phyloP scores from a whole-genome alignment of 2,113 vertebrate genomes.

The Sylvietta virens region DNA sequence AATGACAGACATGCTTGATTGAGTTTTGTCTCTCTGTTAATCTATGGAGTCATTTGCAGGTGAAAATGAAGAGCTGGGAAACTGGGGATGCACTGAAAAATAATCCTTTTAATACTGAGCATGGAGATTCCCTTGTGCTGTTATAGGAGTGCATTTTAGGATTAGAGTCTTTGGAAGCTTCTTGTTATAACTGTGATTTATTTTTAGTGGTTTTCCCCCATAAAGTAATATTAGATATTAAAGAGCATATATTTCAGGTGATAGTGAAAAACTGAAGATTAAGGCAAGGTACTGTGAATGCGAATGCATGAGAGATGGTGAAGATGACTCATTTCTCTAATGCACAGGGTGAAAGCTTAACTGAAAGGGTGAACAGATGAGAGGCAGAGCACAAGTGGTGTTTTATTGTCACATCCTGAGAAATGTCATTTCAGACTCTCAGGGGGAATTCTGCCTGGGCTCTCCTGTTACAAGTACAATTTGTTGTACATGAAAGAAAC shows the following conservation, averaged over 20 bases:
- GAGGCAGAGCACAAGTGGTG: not conserved
- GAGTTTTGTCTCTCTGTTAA: constrained; percentile 54
- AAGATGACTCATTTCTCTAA: constrained; percentile 49
- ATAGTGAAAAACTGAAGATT: constrained; percentile 31
- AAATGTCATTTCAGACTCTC: constrained; percentile 16
- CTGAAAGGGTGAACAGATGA: constrained; percentile 8
- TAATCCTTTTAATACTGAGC: not conserved
- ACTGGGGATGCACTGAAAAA: constrained; percentile 21
- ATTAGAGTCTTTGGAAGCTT: constrained; percentile 30
- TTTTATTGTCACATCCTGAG: constrained; percentile 23
- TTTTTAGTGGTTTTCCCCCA: not conserved
- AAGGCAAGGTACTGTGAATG: not conserved
- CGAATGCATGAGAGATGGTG: not conserved
- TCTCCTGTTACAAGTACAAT: not conserved
- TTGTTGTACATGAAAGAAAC: not conserved
- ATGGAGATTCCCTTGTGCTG: not conserved
- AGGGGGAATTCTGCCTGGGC: not conserved
- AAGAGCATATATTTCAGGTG: constrained; percentile 34
- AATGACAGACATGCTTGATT: constrained; percentile 47
- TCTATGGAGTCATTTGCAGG: constrained; percentile 33
- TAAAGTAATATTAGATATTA: constrained; percentile 44
- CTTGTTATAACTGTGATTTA: constrained; percentile 38
- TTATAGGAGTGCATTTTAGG: not conserved
- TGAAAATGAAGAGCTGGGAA: constrained; percentile 42
- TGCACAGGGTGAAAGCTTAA: not conserved